A percentile compares a stretch with the other conserved stretches of the same genome.
Conservation (phyloP, 2,797 vertebrate genomes). For the Sebastes hopkinsi region DNA sequence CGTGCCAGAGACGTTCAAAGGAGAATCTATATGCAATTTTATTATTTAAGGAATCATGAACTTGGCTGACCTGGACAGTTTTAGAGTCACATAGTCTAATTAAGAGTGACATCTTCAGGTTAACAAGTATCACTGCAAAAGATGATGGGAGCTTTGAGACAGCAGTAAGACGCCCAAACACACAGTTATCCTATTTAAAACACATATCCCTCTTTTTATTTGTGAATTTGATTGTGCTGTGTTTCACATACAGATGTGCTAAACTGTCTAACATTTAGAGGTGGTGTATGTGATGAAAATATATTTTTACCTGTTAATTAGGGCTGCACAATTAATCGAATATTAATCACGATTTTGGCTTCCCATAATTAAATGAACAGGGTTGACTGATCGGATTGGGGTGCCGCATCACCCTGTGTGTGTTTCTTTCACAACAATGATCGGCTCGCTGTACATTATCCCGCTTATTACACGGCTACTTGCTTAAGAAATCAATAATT, state of each 20-base stretch:
- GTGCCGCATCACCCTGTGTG: too few relatives aligned
- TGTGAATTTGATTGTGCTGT: not conserved
- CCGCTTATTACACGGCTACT: too few relatives aligned
- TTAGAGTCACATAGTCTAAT: constrained; percentile 10
- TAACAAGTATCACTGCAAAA: constrained; percentile 51
- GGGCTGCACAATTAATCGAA: too few relatives aligned
- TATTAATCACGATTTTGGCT: too few relatives aligned
- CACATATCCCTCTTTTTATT: not conserved
- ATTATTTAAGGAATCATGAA: not conserved
- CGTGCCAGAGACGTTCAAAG: not conserved
- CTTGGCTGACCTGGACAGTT: not conserved
- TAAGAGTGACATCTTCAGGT: constrained; percentile 65
- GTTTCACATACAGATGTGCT: not conserved
- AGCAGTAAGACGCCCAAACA: not conserved
- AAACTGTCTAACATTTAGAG: not conserved
- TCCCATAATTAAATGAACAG: too few relatives aligned
- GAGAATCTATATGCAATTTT: not conserved
- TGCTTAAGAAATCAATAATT: too few relatives aligned
- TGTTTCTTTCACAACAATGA: too few relatives aligned
- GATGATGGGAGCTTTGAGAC: not conserved
- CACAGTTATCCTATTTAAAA: not conserved
- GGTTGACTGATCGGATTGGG: too few relatives aligned
- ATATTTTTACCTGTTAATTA: too few relatives aligned
- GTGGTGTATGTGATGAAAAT: not conserved
- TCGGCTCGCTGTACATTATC: too few relatives aligned